phyloP scores from a whole-genome alignment of 1,140 invertebrate genomes.

The Cyclargus thomasi region DNA sequence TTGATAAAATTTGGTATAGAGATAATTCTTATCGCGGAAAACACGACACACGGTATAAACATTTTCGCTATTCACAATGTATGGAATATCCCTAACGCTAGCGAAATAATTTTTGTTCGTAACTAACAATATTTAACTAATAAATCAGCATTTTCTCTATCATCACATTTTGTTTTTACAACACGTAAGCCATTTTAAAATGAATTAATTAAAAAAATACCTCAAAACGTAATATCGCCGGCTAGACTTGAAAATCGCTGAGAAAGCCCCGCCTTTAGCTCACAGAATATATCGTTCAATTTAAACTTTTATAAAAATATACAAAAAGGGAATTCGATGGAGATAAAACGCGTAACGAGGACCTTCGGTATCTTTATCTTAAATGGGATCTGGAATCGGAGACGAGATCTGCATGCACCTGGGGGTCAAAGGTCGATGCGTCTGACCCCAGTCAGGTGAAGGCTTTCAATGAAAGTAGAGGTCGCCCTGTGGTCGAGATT shows the following conservation, averaged over 20 bases:
- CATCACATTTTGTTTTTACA: background rate
- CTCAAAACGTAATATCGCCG: background rate
- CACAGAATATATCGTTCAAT: background rate
- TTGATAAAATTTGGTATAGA: too few species aligned
- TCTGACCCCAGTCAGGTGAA: background rate
- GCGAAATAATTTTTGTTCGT: too few species aligned
- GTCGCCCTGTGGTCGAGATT: too few species aligned
- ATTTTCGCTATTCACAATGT: too few species aligned
- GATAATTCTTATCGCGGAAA: too few species aligned
- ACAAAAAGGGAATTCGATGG: background rate
- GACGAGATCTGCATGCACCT: background rate
- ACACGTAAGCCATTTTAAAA: background rate
- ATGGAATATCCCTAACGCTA: too few species aligned
- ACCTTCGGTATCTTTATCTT: background rate
- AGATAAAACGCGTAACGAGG: background rate
- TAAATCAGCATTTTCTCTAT: background rate
- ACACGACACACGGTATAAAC: too few species aligned
- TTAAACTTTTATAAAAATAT: constrained; percentile 4
- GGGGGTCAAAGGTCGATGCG: background rate
- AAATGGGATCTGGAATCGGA: background rate
- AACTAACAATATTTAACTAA: background rate
- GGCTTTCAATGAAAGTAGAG: too few species aligned
- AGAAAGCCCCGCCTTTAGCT: background rate
- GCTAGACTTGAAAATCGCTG: background rate
- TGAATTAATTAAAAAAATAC: background rate